These are phyloP conservation scores for Agonopterix subpropinquella DNA, from an alignment of 2,888 invertebrate species.

Conservation along the genomic window DNA sequence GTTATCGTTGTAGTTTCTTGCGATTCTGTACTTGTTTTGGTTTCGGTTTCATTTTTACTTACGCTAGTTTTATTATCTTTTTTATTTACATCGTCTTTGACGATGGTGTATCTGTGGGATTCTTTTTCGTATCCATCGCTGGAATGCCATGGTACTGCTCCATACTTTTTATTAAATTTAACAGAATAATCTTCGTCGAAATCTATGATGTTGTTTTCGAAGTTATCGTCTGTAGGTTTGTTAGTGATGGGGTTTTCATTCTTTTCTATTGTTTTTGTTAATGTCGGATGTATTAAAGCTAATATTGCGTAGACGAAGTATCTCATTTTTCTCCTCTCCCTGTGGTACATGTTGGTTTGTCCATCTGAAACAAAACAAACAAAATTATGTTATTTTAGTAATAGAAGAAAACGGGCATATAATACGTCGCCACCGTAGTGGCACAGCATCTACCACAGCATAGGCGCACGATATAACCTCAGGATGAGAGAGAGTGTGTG, in stretches of 20 bases:
- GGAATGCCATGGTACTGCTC: slow-evolving; percentile 37
- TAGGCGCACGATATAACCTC: too few species aligned
- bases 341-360: slow-evolving; percentile 44
- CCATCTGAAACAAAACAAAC: slow-evolving; percentile 58
- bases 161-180: slow-evolving; percentile 53
- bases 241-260: slow-evolving; percentile 21
- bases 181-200: slow-evolving; percentile 57
- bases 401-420: too few species aligned
- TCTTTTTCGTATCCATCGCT: slow-evolving; percentile 45
- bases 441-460: too few species aligned
- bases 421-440: too few species aligned
- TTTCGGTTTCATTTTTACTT: slow-evolving; percentile 16
- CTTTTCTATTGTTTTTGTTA: slow-evolving; percentile 37
- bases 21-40: slow-evolving; percentile 7
- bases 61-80: slow-evolving; percentile 14
- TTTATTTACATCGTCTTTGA: slow-evolving; percentile 28
- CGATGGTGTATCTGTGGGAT: slow-evolving; percentile 49
- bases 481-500: too few species aligned
- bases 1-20: slow-evolving; percentile 34
- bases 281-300: slow-evolving; percentile 8
- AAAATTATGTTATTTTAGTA: background rate
- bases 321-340: slow-evolving; percentile 56
- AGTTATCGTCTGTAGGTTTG: slow-evolving; percentile 30
- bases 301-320: slow-evolving; percentile 40
- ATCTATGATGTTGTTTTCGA: slow-evolving; percentile 60